These are phyloP conservation scores for Oscheius sp. DNA, from an alignment of 1,140 invertebrate species.

Conservation along the genomic window DNA sequence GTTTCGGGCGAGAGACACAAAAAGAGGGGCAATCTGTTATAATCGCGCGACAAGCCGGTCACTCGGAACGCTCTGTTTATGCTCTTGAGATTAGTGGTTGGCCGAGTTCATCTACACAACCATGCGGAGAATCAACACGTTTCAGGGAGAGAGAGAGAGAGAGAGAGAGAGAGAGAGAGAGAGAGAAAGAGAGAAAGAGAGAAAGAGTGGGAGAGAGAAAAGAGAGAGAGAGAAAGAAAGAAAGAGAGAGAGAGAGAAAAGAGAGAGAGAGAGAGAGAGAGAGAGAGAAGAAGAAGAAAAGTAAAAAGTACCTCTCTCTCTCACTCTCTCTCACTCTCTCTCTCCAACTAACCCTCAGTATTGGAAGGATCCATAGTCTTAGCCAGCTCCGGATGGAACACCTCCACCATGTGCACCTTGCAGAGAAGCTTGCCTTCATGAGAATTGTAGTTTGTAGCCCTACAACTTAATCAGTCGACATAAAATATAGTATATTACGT, in stretches of 20 bases:
- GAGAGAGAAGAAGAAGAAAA: too few species aligned
- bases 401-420: constrained; percentile 50
- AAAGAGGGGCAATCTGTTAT: too few species aligned
- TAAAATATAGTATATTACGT: constrained; percentile 45
- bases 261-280: too few species aligned
- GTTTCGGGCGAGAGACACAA: too few species aligned
- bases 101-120: constrained; percentile 2
- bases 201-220: too few species aligned
- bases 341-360: constrained; percentile 36
- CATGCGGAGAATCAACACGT: too few species aligned
- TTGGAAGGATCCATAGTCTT: constrained; percentile 39
- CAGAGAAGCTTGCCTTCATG: constrained; percentile 53
- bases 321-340: background rate
- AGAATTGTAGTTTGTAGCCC: constrained; percentile 57
- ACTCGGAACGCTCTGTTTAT: background rate
- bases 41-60: background rate
- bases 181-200: too few species aligned
- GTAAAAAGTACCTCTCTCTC: too few species aligned
- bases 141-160: too few species aligned
- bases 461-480: constrained; percentile 11
- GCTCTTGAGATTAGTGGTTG: background rate
- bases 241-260: too few species aligned
- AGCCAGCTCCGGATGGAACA: constrained; percentile 53
- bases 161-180: too few species aligned
- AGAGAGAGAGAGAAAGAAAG: too few species aligned